Conservation (phyloP, 2,797 vertebrate genomes). For the Gymnothorax javanicus region DNA sequence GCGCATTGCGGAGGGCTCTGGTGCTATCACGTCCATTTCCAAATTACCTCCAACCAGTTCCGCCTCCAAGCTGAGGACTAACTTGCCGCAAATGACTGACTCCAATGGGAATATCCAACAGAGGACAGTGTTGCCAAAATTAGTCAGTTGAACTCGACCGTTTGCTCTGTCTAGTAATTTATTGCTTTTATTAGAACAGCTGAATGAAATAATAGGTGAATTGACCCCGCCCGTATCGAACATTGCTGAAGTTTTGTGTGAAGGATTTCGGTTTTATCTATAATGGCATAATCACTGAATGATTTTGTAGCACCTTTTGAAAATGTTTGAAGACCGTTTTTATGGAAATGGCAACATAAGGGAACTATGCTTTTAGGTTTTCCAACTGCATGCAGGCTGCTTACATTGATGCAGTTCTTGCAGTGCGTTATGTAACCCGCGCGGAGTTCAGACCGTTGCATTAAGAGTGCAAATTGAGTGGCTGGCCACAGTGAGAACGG, state of each 20-base stretch:
- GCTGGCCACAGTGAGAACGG: conserved; percentile 32
- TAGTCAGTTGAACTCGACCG: conserved; percentile 86
- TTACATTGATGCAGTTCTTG: conserved; percentile 47
- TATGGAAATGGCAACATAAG: conserved; percentile 62
- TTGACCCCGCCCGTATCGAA: conserved; percentile 64
- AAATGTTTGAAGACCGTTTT: conserved; percentile 34
- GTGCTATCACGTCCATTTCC: conserved; percentile 92
- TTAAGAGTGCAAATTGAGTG: conserved; percentile 30
- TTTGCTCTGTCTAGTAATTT: conserved; percentile 33
- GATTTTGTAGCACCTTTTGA: conserved; percentile 76
- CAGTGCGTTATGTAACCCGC: conserved; percentile 46
- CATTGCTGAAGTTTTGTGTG: conserved; percentile 75
- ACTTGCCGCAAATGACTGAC: conserved; percentile 93
- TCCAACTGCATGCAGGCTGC: conserved; percentile 47
- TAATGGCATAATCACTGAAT: conserved; percentile 73
- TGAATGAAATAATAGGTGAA: conserved; percentile 34
- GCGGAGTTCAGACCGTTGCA: conserved; percentile 24
- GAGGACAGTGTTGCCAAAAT: conserved; percentile 96
- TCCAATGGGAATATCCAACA: conserved; percentile 99
- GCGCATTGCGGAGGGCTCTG: conserved; percentile 77
- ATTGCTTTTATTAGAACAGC: conserved; percentile 25
- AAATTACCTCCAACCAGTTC: conserved; percentile 91
- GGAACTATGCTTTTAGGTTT: conserved; percentile 93
- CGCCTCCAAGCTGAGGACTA: conserved; percentile 95
- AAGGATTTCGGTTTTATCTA: conserved; percentile 65